Conservation (phyloP, 2,113 vertebrate species). For the Pantherophis guttatus region DNA sequence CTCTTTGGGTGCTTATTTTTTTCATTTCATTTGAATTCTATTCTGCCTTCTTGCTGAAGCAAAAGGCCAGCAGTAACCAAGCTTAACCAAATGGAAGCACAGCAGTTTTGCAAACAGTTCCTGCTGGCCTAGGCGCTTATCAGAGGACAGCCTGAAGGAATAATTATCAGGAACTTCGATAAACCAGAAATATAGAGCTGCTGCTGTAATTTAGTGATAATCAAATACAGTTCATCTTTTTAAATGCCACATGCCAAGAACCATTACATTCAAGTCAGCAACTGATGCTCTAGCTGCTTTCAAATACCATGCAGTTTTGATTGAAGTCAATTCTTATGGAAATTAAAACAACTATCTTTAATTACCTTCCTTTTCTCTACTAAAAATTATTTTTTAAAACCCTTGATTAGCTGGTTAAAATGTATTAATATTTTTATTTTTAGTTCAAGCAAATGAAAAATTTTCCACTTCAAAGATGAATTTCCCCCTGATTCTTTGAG, state of each 20-base stretch:
- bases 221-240: neutral
- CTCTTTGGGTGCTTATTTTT: neutral
- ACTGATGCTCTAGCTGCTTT: neutral
- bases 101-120: neutral
- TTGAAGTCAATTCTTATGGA: neutral
- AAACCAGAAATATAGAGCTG: neutral
- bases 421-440: neutral
- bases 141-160: neutral
- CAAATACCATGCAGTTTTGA: neutral
- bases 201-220: neutral
- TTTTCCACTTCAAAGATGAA: neutral
- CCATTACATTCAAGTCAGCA: neutral
- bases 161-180: neutral
- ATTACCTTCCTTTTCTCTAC: neutral
- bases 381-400: neutral
- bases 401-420: neutral
- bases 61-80: neutral
- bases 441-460: neutral
- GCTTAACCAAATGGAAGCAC: neutral
- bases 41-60: neutral
- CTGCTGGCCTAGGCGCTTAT: neutral
- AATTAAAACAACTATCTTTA: neutral
- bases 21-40: neutral
- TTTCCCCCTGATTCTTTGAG: neutral
- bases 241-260: neutral